Evolutionary conservation across 2,797 vertebrate genomes (phyloP), one percentile per base, ranked within the genome.

Genomic region (Argya squamiceps): DNA sequence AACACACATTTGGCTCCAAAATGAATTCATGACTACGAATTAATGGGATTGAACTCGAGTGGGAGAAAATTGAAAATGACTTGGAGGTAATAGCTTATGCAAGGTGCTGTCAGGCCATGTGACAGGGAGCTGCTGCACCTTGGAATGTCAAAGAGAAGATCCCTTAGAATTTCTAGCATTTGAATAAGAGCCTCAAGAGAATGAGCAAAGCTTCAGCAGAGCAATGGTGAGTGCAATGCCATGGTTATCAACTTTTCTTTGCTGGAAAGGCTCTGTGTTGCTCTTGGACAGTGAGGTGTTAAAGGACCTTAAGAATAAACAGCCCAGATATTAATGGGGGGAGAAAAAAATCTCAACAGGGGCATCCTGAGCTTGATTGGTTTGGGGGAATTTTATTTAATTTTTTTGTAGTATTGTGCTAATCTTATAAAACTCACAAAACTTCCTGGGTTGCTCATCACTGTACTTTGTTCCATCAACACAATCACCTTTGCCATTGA

Each of bases 51-150:
- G 91, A 93, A 63, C 39, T 65, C 4, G 11, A 93, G 67, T 12
- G n/a, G 60, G 76, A 71, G 86, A 94, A 96, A 93, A 97, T 84
- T 86, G 92, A 73, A 93, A 95, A 77, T 69, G 5, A 62, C 89
- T 89, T 92, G 74, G 78, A 91, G 93, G 79, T 91, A 97, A 92
- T 80, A 94, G 80, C 93, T 89, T 55, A 12, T 2, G 9, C 2
- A 2, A 36, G 37, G 47, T 20, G 39, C 44, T 93, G 39, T 67
- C 46, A 60, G 82, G 49, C 68, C 67, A 9, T 6, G n/a, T 27
- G 68, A 34, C 41, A 71, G 65, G 76, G 44, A 63, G 32, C 36
- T 80, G 44, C 27, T 60, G 46, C 0, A 2, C 44, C 65, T 88
- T 46, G 0, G 3, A 78, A 92, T 93, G 58, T 34, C 83, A 93